Base-by-base conservation (phyloP, 2,888 invertebrate genomes). In the Mythimna impura region DNA sequence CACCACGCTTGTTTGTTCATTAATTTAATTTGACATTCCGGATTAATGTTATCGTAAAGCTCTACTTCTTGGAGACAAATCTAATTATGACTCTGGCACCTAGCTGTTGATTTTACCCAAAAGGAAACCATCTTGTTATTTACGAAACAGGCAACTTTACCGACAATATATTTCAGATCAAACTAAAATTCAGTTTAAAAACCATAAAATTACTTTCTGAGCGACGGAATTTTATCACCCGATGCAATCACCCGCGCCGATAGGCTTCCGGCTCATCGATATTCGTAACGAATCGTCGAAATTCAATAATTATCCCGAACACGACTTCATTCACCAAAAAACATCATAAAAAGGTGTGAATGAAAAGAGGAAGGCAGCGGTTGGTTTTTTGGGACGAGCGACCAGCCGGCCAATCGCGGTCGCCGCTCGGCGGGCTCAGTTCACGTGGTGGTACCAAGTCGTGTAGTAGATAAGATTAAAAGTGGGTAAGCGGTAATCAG, bases 231-330 rank as follows among this genome's bases (percentile, higher is more conserved):
- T 92, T 93, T 94, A 94, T 94, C 94, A 92, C 89, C 89, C 91
- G 91, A 92, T 87, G 93, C 94, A 94, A 94, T 94, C 94, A 92
- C 91, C 92, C 93, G 93, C 93, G 91, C 93, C 91, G 93, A 93
- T 91, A 83, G 92, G 95, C 95, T 95, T 96, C 96, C 96, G 95
- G 94, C 94, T 93, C 94, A 94, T 95, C 96, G 95, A 96, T 96
- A 94, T 95, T 96, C 96, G 96, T 95, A 94, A 93, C 96, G 96
- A 96, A 96, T 96, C 94, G 94, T 93, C 91, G 93, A 96, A 95
- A 95, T 95, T 96, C 93, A 95, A 96, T 96, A 95, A 96, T 96
- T 96, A 96, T 95, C 94, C 93, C 93, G 93, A 94, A 96, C 95
- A 96, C 95, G 96, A 96, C 95, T 96, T 95, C 96, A 95, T 95